phyloP scores from a whole-genome alignment of 2,797 vertebrate species.

The Lagorchestes hirsutus region DNA sequence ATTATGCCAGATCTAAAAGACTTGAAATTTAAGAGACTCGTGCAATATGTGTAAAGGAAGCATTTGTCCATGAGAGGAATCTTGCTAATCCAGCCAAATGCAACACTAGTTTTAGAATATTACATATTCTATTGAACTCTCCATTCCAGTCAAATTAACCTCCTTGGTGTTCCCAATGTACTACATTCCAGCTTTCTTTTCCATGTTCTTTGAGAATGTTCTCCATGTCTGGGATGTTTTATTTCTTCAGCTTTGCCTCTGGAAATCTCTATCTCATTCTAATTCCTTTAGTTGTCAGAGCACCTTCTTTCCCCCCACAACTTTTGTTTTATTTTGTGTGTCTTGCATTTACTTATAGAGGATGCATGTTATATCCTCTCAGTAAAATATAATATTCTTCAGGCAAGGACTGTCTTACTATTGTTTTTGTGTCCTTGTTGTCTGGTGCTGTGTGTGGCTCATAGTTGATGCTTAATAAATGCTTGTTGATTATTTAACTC shows the following conservation, averaged over 20 bases:
- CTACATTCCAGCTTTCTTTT: not conserved
- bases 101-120: not conserved
- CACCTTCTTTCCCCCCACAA: not conserved
- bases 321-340: not conserved
- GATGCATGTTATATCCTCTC: not conserved
- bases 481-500: not conserved
- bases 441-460: not conserved
- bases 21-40: not conserved
- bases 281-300: not conserved
- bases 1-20: not conserved
- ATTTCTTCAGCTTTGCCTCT: not conserved
- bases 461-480: not conserved
- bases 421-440: not conserved
- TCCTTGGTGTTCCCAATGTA: not conserved
- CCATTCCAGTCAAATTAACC: not conserved
- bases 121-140: not conserved
- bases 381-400: not conserved
- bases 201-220: not conserved
- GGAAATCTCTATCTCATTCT: not conserved
- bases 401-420: not conserved
- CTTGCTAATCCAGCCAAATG: not conserved
- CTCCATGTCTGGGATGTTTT: not conserved
- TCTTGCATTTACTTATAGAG: not conserved
- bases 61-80: not conserved
- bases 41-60: not conserved